phyloP scores from a whole-genome alignment of 2,888 invertebrate species.

The Dasysyrphus albostriatus region DNA sequence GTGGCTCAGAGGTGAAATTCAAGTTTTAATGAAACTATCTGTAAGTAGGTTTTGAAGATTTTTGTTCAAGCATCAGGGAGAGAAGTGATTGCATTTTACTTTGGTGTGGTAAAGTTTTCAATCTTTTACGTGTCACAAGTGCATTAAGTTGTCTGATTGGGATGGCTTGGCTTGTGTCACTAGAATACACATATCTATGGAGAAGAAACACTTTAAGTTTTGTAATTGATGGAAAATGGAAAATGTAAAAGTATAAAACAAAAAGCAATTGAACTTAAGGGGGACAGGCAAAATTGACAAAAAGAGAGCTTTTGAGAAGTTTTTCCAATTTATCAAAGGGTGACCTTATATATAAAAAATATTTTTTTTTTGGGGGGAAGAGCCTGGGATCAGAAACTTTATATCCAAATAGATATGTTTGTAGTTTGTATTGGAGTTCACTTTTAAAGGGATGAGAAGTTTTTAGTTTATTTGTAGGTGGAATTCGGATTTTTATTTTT shows the following conservation, averaged over 20 bases:
- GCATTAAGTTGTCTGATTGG: slow-evolving; percentile 53
- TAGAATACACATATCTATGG: background rate
- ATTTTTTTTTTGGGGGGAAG: too few relatives aligned
- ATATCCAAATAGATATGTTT: too few relatives aligned
- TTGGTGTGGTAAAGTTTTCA: slow-evolving; percentile 62
- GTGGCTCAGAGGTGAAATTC: slow-evolving; percentile 30
- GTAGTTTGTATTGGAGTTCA: too few relatives aligned
- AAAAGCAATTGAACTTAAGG: slow-evolving; percentile 5
- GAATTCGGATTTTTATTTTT: too few relatives aligned
- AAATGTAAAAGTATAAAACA: background rate
- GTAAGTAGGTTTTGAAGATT: slow-evolving; percentile 30
- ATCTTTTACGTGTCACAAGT: slow-evolving; percentile 75
- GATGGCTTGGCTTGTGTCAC: slow-evolving; percentile 26
- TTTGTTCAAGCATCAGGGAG: slow-evolving; percentile 6
- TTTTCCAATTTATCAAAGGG: background rate
- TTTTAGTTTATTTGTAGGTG: too few relatives aligned
- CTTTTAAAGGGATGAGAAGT: too few relatives aligned
- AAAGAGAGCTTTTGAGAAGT: background rate
- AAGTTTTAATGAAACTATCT: slow-evolving; percentile 42
- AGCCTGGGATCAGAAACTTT: background rate
- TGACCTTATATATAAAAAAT: background rate
- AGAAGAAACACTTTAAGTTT: slow-evolving; percentile 27
- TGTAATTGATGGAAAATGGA: slow-evolving; percentile 62
- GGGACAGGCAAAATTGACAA: background rate
- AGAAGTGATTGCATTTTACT: slow-evolving; percentile 53